Evolutionary conservation across 2,797 vertebrate species (phyloP).

Genomic region (Percopsis omiscomaycus): DNA sequence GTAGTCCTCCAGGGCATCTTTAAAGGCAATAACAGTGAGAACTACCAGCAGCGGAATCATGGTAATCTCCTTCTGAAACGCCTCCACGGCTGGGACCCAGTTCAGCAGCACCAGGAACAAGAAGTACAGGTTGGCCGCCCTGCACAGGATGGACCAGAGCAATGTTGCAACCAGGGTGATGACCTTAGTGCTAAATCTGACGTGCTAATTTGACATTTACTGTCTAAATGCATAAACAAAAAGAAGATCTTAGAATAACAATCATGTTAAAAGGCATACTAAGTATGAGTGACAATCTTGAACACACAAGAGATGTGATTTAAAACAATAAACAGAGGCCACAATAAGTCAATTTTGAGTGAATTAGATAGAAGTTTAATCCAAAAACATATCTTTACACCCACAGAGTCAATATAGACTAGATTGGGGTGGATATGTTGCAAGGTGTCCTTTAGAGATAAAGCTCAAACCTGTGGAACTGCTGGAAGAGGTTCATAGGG

Average conservation of each 20-base stretch:
- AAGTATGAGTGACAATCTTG: too few species aligned
- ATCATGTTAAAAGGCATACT: too few species aligned
- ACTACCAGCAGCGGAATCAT: slow-evolving; percentile 91
- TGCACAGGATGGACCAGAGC: slow-evolving; percentile 51
- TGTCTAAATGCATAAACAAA: too few species aligned
- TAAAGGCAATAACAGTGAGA: slow-evolving; percentile 87
- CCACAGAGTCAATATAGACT: too few species aligned
- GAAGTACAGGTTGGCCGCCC: slow-evolving; percentile 95
- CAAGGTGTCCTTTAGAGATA: not conserved
- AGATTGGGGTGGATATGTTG: too few species aligned
- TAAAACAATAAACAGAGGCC: too few species aligned
- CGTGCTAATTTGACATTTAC: too few species aligned
- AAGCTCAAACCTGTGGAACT: slow-evolving; percentile 88
- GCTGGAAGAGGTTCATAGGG: slow-evolving; percentile 94
- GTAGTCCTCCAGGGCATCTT: slow-evolving; percentile 95
- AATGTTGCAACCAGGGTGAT: not conserved
- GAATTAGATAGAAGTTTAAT: too few species aligned
- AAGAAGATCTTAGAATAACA: too few species aligned
- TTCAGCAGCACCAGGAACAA: slow-evolving; percentile 91
- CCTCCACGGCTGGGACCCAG: slow-evolving; percentile 95
- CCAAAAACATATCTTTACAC: too few species aligned
- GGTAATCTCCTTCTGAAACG: slow-evolving; percentile 96
- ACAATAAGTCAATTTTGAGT: too few species aligned
- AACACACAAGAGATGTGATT: too few species aligned
- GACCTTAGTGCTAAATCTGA: not conserved